Evolutionary conservation across 2,113 vertebrate genomes (phyloP), one percentile per base, ranked within the genome.

Genomic region (Cochlearius cochlearius): DNA sequence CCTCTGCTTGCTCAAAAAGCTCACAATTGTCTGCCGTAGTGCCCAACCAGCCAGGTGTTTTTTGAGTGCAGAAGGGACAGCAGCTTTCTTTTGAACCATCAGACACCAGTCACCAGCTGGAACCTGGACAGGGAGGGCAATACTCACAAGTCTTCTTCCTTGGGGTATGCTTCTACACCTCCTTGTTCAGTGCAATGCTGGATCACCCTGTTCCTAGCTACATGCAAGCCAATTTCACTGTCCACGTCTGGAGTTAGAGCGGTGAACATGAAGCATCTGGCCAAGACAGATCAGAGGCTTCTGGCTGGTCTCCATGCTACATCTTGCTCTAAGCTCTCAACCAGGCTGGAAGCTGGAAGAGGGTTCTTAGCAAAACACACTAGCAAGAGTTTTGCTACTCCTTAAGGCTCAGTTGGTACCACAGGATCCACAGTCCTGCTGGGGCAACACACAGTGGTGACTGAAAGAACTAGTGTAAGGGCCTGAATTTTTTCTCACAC

Each of bases 181-280:
- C 18, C 25, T 34, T 25, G 7, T n/a, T 62, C 58, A 81, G 50
- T 80, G 32, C 45, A 71, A 25, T 2, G 11, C 25, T 12, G 52
- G 19, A 43, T n/a, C 5, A 3, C 60, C 30, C 58, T 9, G 60
- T 10, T 38, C 34, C 22, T 29, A 34, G 10, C 32, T 2, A 2
- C 16, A 2, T 2, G 3, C 16, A 25, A 63, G 59, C 9, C 59
- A 23, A 18, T 27, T 34, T 49, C 43, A 30, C 39, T 27, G 29
- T 11, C 12, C 32, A 16, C 32, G 13, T 38, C n/a, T 41, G 56
- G 38, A 78, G 38, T 12, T 5, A 20, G 34, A 53, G 45, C 1
- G 3, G 10, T 2, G 45, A 75, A 67, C 6, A 1, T 0, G 32
- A 66, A 52, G 7, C 19, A 58, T 3, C n/a, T 16, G 43, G 8